Evolutionary conservation across 2,797 vertebrate genomes (phyloP), one percentile per base, ranked within the genome.

Genomic region (Peromyscus eremicus): DNA sequence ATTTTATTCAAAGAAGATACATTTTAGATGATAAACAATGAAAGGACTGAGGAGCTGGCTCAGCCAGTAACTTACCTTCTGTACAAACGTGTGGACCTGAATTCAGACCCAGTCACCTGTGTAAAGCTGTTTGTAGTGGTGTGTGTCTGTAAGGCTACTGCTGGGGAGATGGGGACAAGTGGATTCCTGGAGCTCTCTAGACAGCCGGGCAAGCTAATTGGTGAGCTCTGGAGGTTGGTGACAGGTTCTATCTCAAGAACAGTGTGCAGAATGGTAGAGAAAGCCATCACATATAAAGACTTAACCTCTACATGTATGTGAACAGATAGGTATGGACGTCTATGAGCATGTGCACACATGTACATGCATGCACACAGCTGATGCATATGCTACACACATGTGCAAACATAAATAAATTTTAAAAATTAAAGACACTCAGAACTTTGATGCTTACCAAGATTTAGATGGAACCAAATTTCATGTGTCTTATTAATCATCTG

Each of bases 401-500:
- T 16, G 32, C 14, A 66, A 52, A 71, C n/a, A 71, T 37, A 17
- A 2, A 55, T 27, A 43, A 32, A 19, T 55, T n/a, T 2, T 32
- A 23, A n/a, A 64, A 83, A 83, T 16, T 37, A 40, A 40, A 52
- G 29, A 34, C 49, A 40, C 17, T 75, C 79, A 87, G 2, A 91
- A 82, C 10, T 13, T 37, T 71, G 34, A 55, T 80, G 14, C 16
- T 91, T 95, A 64, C 23, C 62, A 93, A 89, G 14, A 92, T 84
- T 4, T 91, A 94, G 92, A 77, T 89, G 21, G 91, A 93, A 93
- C 6, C 27, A 81, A 1, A 86, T 79, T 37, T 95, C 57, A 64
- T 19, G 4, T 86, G 13, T 9, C 64, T 92, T 93, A 84, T 85
- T 90, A 96, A 84, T 95, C 43, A 57, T 92, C 17, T 40, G 40